phyloP scores from a whole-genome alignment of 2,113 vertebrate species.

The Entomyzon cyanotis region DNA sequence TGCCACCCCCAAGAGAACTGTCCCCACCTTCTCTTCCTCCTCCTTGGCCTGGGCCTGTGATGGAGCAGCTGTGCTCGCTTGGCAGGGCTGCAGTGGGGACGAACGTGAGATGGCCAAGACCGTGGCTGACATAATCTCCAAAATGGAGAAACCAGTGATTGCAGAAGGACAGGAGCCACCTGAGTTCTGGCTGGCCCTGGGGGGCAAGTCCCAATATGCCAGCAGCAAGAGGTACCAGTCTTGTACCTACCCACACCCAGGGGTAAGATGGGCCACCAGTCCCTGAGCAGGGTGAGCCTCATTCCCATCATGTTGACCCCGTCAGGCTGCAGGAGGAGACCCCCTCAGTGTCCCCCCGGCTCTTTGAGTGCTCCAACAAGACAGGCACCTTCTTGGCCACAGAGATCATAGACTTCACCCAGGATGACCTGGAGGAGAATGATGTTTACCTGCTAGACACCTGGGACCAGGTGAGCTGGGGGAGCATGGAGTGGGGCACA shows the following conservation, averaged over 20 bases:
- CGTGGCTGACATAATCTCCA: conserved; percentile 81
- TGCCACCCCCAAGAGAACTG: neutral
- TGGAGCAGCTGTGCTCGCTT: neutral
- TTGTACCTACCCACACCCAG: neutral
- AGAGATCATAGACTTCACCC: conserved; percentile 81
- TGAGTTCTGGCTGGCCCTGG: conserved; percentile 86
- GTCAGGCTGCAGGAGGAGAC: conserved; percentile 81
- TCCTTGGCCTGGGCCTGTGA: accelerated
- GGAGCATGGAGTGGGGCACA: accelerated
- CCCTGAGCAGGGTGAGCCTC: neutral
- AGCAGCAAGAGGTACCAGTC: conserved; percentile 79
- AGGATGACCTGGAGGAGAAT: conserved; percentile 84
- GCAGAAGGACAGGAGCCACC: conserved; percentile 88
- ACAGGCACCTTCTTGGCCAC: conserved; percentile 83
- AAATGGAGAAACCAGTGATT: conserved; percentile 81
- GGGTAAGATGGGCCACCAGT: neutral
- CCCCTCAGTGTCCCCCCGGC: conserved; percentile 66
- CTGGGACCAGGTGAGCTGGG: conserved; percentile 81
- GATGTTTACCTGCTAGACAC: conserved; percentile 85
- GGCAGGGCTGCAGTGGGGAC: conserved; percentile 86
- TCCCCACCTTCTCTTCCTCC: neutral
- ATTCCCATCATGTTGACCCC: accelerated
- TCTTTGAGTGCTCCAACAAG: conserved; percentile 89
- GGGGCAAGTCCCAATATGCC: conserved; percentile 85
- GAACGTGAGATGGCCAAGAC: conserved; percentile 86